These are phyloP conservation scores for Trichogramma pretiosum DNA, from an alignment of 1,140 invertebrate species.

Conservation along the genomic window DNA sequence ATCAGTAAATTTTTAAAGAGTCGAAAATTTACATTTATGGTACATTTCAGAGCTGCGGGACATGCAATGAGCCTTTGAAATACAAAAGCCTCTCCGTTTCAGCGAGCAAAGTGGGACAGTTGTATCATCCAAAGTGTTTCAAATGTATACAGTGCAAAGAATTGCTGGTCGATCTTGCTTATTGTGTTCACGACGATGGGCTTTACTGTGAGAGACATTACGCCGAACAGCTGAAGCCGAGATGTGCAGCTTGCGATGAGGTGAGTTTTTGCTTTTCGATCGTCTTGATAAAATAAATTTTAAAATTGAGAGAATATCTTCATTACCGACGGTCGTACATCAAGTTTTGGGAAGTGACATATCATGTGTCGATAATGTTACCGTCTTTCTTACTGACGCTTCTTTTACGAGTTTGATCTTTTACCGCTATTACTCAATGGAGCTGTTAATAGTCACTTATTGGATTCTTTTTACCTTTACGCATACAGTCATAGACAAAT, in stretches of 20 bases:
- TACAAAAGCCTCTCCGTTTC: slow-evolving; percentile 59
- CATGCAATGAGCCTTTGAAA: slow-evolving; percentile 55
- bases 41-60: slow-evolving; percentile 49
- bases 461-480: too few species aligned
- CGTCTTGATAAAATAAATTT: too few species aligned
- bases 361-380: too few species aligned
- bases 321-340: slow-evolving; percentile 21
- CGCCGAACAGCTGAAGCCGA: slow-evolving; percentile 82
- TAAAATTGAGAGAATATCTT: slow-evolving; percentile 4
- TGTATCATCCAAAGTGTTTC: slow-evolving; percentile 86
- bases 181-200: slow-evolving; percentile 78
- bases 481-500: too few species aligned
- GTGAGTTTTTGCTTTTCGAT: slow-evolving; percentile 54
- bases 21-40: slow-evolving; percentile 16
- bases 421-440: too few species aligned
- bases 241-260: slow-evolving; percentile 91
- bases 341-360: background rate
- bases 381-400: too few species aligned
- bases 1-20: slow-evolving; percentile 14
- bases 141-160: slow-evolving; percentile 75
- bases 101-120: slow-evolving; percentile 60
- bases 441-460: too few species aligned
- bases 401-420: too few species aligned
- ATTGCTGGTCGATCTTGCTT: slow-evolving; percentile 83
- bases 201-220: slow-evolving; percentile 91